Base-by-base conservation (phyloP, 2,113 vertebrate genomes). In the Maccullochella peelii region DNA sequence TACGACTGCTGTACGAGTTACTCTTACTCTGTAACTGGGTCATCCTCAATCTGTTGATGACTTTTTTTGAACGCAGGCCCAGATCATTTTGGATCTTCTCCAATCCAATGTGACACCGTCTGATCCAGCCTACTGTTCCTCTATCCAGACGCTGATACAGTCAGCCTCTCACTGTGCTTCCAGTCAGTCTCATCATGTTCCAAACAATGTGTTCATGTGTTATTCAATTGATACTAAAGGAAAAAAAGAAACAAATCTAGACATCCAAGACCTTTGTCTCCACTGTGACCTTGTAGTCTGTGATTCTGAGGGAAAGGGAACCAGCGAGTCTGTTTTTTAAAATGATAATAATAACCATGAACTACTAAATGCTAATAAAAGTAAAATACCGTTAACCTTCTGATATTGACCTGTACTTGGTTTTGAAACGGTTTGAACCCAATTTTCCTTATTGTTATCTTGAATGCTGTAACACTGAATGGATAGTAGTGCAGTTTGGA, bases 11-110 rank as follows among this genome's bases (percentile, higher is more conserved):
- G 2, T 47, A 18, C 1, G 6, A 25, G 47, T 49, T 63, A 1
- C 47, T 57, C 42, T 54, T 27, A 1, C 47, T 58, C 25, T 54
- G 30, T 63, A 66, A 73, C 18, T 65, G 70, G 73, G 77, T 73
- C 50, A 0, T 79, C 75, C 33, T n/a, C 76, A 83, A 54, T 82
- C 85, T 85, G 71, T 82, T 49, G n/a, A 63, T 44, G 18, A 58
- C 47, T 52, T 54, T 30, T 30, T 67, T 61, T 77, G 77, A 80
- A 71, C 23, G 8, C 49, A 11, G 82, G 66, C 82, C 72, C 71
- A 55, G 47, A 76, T 73, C 38, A 16, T 36, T 79, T 68, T 74
- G 63, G 71, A 69, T 42, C 54, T 36, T 23, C n/a, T 84, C 70
- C 78, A 68, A 2, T 25, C 15, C 23, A 79, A 50, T 40, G 57